Percentiles rank a stretch among this genome's conserved stretches.
Evolutionary conservation across 1,140 invertebrate species (phyloP).

Genomic region (Lineus longissimus): DNA sequence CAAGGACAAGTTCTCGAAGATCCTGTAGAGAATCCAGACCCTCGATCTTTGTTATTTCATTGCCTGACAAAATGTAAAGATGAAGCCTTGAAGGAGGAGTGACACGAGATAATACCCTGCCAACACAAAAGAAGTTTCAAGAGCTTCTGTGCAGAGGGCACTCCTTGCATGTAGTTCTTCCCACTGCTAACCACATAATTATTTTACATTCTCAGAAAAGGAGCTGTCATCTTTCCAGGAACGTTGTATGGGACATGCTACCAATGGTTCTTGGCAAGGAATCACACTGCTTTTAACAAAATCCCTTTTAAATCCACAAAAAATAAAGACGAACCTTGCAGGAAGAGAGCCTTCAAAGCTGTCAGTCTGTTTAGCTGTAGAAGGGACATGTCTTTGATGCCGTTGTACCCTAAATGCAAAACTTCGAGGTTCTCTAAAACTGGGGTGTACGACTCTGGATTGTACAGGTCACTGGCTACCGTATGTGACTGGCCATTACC

Average conservation of each 20-base stretch:
- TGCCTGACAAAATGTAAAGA: slow-evolving; percentile 33
- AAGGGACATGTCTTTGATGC: slow-evolving; percentile 46
- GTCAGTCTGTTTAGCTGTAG: slow-evolving; percentile 44
- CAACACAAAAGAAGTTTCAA: not conserved
- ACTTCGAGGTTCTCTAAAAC: slow-evolving; percentile 51
- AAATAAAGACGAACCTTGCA: slow-evolving; percentile 46
- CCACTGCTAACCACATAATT: not conserved
- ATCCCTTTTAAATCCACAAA: no score
- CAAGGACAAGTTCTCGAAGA: slow-evolving; percentile 52
- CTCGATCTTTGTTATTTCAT: slow-evolving; percentile 51
- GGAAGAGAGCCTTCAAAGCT: slow-evolving; percentile 49
- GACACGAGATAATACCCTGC: not conserved
- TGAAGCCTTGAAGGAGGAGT: not conserved
- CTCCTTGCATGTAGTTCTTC: not conserved
- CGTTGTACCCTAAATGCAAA: slow-evolving; percentile 53
- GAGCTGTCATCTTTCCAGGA: no score
- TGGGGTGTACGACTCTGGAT: slow-evolving; percentile 17
- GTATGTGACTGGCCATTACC: slow-evolving; percentile 7
- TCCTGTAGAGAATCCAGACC: slow-evolving; percentile 48
- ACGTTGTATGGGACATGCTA: no score
- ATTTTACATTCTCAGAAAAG: not conserved
- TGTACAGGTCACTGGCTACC: not conserved
- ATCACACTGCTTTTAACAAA: no score
- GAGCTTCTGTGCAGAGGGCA: not conserved
- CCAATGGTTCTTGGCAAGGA: no score